Conservation (phyloP, 2,888 invertebrate genomes). For the Drosophila birchii region DNA sequence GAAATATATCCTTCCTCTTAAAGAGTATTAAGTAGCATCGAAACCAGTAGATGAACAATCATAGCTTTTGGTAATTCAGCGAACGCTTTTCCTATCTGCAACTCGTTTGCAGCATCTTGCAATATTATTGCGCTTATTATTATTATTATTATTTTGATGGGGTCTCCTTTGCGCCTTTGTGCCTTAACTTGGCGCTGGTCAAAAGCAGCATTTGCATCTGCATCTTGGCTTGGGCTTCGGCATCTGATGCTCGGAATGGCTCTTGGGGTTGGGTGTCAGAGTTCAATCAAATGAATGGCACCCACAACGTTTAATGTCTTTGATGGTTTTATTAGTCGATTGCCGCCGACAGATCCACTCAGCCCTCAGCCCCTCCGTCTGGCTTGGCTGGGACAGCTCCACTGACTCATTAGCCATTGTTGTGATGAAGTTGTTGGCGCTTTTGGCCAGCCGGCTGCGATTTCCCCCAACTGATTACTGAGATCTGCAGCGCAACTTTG, state of each 20-base stretch:
- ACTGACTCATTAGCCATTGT: conserved; percentile 75
- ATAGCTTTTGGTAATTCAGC: conserved; percentile 53
- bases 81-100: conserved; percentile 63
- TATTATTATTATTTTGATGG: conserved; percentile 65
- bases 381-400: conserved; percentile 9
- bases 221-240: conserved; percentile 32
- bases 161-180: conserved; percentile 43
- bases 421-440: conserved; percentile 73
- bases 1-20: background rate
- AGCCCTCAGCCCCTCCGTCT: too few relatives aligned
- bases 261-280: conserved; percentile 62
- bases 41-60: conserved; percentile 31
- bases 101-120: conserved; percentile 68
- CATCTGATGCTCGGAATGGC: conserved; percentile 29
- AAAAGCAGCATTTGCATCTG: conserved; percentile 47
- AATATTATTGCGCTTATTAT: conserved; percentile 68
- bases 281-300: conserved; percentile 80
- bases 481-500: conserved; percentile 65
- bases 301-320: conserved; percentile 79
- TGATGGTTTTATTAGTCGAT: conserved; percentile 77
- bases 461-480: conserved; percentile 65
- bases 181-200: conserved; percentile 51
- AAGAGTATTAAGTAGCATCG: conserved; percentile 19
- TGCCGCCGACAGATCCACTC: conserved; percentile 65
- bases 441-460: conserved; percentile 63